These are phyloP conservation scores for Anarhynchus alexandrinus DNA, from an alignment of 2,113 vertebrate species.

Conservation along the genomic window DNA sequence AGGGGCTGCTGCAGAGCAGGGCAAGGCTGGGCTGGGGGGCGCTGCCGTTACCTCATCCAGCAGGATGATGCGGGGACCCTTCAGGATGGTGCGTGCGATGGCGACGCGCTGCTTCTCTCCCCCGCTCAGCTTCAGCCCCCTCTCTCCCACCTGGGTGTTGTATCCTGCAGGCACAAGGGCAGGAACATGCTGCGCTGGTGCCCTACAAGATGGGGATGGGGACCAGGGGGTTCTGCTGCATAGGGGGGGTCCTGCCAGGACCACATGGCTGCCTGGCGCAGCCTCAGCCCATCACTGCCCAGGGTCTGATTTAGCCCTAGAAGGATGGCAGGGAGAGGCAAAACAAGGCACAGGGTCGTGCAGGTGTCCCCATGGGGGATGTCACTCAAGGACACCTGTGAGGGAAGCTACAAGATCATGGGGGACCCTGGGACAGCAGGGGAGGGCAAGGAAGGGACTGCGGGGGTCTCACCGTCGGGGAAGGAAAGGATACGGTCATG, in stretches of 20 bases:
- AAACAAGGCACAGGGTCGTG: background rate
- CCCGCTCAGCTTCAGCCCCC: constrained; percentile 94
- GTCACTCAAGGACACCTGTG: background rate
- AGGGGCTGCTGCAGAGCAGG: background rate
- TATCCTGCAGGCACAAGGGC: constrained; percentile 78
- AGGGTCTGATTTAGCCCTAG: background rate
- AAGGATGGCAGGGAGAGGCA: background rate
- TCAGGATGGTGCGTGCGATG: constrained; percentile 94
- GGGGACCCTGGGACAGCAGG: background rate
- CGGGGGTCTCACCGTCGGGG: constrained; percentile 78
- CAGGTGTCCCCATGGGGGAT: background rate
- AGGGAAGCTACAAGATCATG: background rate
- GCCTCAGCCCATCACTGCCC: background rate
- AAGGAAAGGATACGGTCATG: constrained; percentile 87
- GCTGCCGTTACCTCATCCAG: constrained; percentile 86
- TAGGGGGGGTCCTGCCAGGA: background rate
- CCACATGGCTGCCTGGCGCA: background rate
- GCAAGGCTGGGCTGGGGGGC: background rate
- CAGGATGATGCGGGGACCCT: constrained; percentile 89
- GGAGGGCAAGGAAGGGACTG: background rate
- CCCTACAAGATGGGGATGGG: background rate
- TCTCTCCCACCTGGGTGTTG: constrained; percentile 90
- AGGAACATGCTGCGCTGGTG: background rate
- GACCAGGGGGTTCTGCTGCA: background rate
- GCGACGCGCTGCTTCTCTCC: constrained; percentile 97